Evolutionary conservation across 1,140 invertebrate genomes (phyloP), one percentile per base, ranked within the genome.

Genomic region (Drosophila ogumai): DNA sequence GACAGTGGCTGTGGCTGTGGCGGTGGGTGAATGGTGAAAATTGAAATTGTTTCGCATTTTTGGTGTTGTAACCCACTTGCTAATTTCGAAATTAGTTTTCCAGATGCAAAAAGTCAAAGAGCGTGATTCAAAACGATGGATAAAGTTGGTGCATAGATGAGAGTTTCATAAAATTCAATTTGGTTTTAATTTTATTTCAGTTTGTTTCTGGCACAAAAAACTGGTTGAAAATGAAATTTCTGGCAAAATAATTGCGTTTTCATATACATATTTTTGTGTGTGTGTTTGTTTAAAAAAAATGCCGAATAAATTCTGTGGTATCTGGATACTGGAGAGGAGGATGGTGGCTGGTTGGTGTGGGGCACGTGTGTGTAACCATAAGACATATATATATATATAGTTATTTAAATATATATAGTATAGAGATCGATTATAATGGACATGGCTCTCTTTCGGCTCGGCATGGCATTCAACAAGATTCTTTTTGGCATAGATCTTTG

Each of bases 291-390:
- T 57, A 12, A 41, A 64, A 32, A 75, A 59, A 82, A 67, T 75
- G 56, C 55, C 64, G 50, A 84, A 84, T 60, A 46, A 73, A 74
- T 73, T 77, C 40, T 54, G 47, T 32, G 12, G 10, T 13, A 32
- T 67, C 22, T 54, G 31, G 17, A 32, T 55, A 13, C 49, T 63
- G 46, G 43, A n/a, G 40, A 19, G 32, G 40, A 57, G 38, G 47
- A 28, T 38, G 49, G 54, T 54, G 71, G 57, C 44, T 61, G 63
- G 43, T 77, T 59, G 59, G 59, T 63, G 72, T 67, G 76, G 84
- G 77, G 68, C 77, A 80, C 76, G 86, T 90, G 91, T 92, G 91
- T 92, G 80, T 90, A 92, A 92, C 91, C 91, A 92, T 92, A 91
- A 92, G 91, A 92, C 91, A 92, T 92, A 81, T 82, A 73, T 67